Evolutionary conservation across 1,140 invertebrate species (phyloP), one percentile per base, ranked within the genome.

Genomic region (Drosophila oshimai): DNA sequence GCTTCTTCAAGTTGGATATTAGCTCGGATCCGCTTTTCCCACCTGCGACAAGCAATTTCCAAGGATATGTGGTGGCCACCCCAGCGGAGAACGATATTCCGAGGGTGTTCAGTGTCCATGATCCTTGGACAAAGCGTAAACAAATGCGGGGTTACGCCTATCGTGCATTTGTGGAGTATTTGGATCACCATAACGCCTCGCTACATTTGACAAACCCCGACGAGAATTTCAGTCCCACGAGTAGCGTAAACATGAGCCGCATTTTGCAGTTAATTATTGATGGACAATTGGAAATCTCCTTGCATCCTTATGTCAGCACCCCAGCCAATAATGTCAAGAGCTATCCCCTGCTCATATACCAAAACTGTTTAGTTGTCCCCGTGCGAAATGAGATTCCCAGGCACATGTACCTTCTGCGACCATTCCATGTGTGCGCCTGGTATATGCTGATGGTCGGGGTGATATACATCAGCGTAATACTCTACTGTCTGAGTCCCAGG

Each of bases 51-150:
- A 41, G 6, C 0, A 34, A 90, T 53, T 45, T 84, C 10, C 45
- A 37, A 1, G 78, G 78, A 13, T 90, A 88, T 46, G 74, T 71
- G 7, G 70, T 88, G 0, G 73, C 79, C 9, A 89, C 87, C 0
- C 78, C 79, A 4, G 79, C 77, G n/a, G 78, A 90, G 15, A 88
- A 88, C 33, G 87, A 90, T 54, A 33, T 90, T 31, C 88, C 87
- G 4, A 73, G 88, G 0, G 75, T 90, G 1, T 89, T 90, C 9
- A 22, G 37, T 4, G 34, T 84, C 3, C 42, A 18, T 2, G 67
- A 89, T 64, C 12, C 24, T 3, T 9, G 6, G 0, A 78, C 67
- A 0, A 58, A 61, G 6, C 24, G 13, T 1, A 42, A 34, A n/a
- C 15, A 33, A 0, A 72, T 76, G 26, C 77, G 77, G 0, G 88